Evolutionary conservation across 2,113 vertebrate species (phyloP).

Genomic region (Kryptolebias marmoratus): DNA sequence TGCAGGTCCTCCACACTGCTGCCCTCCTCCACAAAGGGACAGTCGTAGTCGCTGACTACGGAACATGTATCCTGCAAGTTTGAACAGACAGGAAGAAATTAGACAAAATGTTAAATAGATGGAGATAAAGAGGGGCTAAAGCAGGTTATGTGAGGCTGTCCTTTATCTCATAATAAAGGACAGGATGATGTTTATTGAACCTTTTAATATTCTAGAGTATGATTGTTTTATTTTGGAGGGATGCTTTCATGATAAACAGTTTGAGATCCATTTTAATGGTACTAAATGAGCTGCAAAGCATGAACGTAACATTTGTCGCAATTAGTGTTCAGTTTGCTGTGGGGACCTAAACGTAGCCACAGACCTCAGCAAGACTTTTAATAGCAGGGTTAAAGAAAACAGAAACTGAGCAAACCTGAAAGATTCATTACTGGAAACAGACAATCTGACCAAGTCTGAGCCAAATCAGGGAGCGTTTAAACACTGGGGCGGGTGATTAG

Average conservation of each 20-base stretch:
- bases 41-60: slow-evolving; percentile 77
- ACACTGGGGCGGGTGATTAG: too few relatives aligned
- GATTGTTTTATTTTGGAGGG: neutral
- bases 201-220: too few relatives aligned
- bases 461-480: too few relatives aligned
- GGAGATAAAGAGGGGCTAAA: neutral
- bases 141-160: neutral
- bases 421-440: too few relatives aligned
- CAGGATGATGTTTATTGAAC: too few relatives aligned
- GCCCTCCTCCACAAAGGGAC: slow-evolving; percentile 61
- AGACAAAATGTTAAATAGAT: neutral
- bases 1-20: slow-evolving; percentile 86
- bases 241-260: neutral
- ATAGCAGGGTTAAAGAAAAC: too few relatives aligned
- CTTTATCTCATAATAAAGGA: too few relatives aligned
- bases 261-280: neutral
- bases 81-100: neutral
- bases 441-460: too few relatives aligned
- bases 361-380: too few relatives aligned
- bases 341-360: too few relatives aligned
- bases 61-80: slow-evolving; percentile 81
- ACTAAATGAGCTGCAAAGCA: neutral
- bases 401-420: too few relatives aligned
- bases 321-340: too few relatives aligned
- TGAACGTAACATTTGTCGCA: neutral